Conservation (phyloP, 2,797 vertebrate genomes). For the Rhyacichthys aspro region DNA sequence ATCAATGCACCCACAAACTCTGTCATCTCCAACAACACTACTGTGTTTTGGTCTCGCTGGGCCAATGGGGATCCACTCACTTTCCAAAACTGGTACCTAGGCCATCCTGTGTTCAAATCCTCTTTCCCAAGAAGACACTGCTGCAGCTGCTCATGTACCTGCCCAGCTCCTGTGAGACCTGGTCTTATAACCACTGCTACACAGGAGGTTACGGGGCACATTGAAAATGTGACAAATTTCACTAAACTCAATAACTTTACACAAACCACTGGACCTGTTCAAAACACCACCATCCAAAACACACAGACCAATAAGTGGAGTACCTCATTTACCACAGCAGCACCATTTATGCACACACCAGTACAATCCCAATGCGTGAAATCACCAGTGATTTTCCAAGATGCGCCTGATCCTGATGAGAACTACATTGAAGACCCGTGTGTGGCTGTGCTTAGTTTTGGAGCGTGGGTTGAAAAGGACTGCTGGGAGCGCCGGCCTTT, state of each 20-base stretch:
- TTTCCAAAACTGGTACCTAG: slow-evolving; percentile 83
- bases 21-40: too few species aligned
- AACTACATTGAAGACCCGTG: slow-evolving; percentile 63
- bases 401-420: neutral
- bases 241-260: neutral
- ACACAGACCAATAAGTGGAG: neutral
- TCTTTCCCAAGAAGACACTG: neutral
- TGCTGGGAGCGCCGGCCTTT: slow-evolving; percentile 63
- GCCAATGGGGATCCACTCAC: slow-evolving; percentile 67
- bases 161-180: neutral
- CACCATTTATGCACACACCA: neutral
- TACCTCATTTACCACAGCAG: neutral
- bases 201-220: neutral
- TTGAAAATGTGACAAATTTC: neutral
- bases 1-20: too few species aligned
- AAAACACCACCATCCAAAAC: neutral
- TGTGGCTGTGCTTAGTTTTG: slow-evolving; percentile 68
- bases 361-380: neutral
- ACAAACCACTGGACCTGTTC: rapidly evolving
- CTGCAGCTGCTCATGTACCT: slow-evolving; percentile 57
- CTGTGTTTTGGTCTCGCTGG: slow-evolving; percentile 73
- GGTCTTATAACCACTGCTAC: rapidly evolving
- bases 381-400: neutral
- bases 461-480: slow-evolving; percentile 72
- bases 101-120: slow-evolving; percentile 57